Conservation (phyloP, 2,888 invertebrate genomes). For the Apomyelois bistriatella region DNA sequence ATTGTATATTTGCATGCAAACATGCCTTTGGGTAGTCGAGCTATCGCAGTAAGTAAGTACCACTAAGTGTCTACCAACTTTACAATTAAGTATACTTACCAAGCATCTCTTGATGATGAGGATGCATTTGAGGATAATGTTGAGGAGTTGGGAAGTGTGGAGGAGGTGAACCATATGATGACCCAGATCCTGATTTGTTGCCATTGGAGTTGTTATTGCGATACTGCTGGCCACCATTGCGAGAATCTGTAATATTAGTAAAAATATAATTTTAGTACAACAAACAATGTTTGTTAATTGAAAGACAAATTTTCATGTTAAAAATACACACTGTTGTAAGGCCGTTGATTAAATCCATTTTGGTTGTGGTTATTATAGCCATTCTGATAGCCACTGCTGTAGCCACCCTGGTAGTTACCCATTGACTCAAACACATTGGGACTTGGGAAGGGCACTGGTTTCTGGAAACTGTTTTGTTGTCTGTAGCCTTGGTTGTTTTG, state of each 20-base stretch:
- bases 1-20: no score
- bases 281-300: neutral
- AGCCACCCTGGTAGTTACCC: constrained; percentile 78
- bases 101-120: constrained; percentile 75
- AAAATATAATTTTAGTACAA: neutral
- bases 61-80: neutral
- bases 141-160: constrained; percentile 70
- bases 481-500: constrained; percentile 64
- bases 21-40: no score
- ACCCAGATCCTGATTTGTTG: constrained; percentile 65
- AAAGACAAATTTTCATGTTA: neutral
- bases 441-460: constrained; percentile 79
- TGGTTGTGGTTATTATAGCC: constrained; percentile 70
- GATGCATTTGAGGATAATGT: constrained; percentile 72
- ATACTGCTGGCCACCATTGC: constrained; percentile 65
- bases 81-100: no score
- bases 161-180: constrained; percentile 73
- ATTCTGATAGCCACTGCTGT: constrained; percentile 75
- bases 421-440: constrained; percentile 79
- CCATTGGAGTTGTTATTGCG: constrained; percentile 59
- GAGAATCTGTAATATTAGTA: constrained; percentile 39
- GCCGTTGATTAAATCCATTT: constrained; percentile 68
- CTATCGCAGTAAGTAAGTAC: neutral
- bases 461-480: constrained; percentile 73
- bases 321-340: constrained; percentile 62